Evolutionary conservation across 2,888 invertebrate genomes (phyloP).

Genomic region (Drosophila pseudotakahashii): DNA sequence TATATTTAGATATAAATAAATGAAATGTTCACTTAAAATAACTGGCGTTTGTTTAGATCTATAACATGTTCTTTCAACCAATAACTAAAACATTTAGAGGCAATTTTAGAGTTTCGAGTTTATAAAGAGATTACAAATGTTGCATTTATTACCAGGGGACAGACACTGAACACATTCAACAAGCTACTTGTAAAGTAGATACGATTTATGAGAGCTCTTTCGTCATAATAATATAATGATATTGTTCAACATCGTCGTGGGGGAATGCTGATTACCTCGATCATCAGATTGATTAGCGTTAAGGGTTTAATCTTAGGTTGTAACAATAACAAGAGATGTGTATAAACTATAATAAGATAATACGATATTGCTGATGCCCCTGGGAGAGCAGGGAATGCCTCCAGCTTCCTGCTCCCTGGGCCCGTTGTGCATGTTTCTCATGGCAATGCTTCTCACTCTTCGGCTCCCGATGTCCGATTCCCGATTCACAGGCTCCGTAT

Average conservation of each 20-base stretch:
- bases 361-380: slow-evolving; percentile 37
- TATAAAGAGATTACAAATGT: slow-evolving; percentile 68
- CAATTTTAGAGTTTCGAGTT: slow-evolving; percentile 12
- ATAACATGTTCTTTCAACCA: background rate
- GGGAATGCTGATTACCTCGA: background rate
- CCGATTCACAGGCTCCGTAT: slow-evolving; percentile 83
- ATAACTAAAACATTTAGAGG: background rate
- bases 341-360: slow-evolving; percentile 40
- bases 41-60: background rate
- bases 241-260: slow-evolving; percentile 26
- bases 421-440: slow-evolving; percentile 39
- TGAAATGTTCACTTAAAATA: slow-evolving; percentile 33
- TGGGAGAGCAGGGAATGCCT: too few species aligned
- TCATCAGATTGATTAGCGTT: slow-evolving; percentile 16
- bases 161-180: slow-evolving; percentile 44
- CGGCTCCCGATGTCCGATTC: too few species aligned
- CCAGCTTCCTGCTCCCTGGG: background rate
- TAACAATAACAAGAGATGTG: slow-evolving; percentile 64
- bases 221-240: slow-evolving; percentile 27
- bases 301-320: slow-evolving; percentile 46
- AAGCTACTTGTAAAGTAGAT: slow-evolving; percentile 41
- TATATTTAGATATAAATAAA: slow-evolving; percentile 38
- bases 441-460: slow-evolving; percentile 28
- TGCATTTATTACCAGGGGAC: slow-evolving; percentile 39
- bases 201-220: background rate